Base-by-base conservation (phyloP, 2,888 invertebrate genomes). In the Clusia tigrina region DNA sequence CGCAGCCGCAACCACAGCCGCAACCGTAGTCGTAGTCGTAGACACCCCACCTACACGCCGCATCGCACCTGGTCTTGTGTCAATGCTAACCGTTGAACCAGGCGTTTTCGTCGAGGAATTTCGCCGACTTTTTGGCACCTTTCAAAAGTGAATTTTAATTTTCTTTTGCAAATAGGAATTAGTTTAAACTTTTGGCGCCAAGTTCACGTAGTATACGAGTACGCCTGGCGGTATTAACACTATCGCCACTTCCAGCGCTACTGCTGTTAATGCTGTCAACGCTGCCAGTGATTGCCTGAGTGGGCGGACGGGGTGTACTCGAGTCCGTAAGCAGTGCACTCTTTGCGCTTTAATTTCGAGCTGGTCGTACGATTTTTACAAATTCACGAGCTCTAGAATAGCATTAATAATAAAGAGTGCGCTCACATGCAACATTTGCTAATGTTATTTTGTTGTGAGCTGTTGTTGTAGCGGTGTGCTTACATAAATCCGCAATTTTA, bases 101-200 rank as follows among this genome's bases (percentile, higher is more conserved):
- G n/a, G 32, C 54, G 37, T 22, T 20, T n/a, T 20, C 52, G 52
- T 9, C 37, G 20, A 76, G 78, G 73, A 76, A 77, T 76, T 74
- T 72, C 55, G 62, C 70, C 76, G 74, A 76, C 76, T 76, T 73
- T 56, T 55, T 74, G 78, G 76, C 74, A 75, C 77, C 76, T 77
- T 75, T 72, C 74, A 3, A 42, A n/a, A 6, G 42, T 3, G 42
- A 10, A n/a, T 42, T n/a, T 6, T 12, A 32, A 9, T 32, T 32
- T n/a, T n/a, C 12, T 32, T 32, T 42, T 42, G 42, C 42, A 42
- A n/a, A 10, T n/a, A 15, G 9, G n/a, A 42, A 42, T 15, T 42
- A 42, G 42, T 42, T 42, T 32, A 32, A 5, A 25, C 56, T 52
- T 38, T 58, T 56, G 64, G 60, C 58, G 65, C 32, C 58, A 58